Evolutionary conservation across 2,888 invertebrate species (phyloP).

Genomic region (Tetragonisca angustula): DNA sequence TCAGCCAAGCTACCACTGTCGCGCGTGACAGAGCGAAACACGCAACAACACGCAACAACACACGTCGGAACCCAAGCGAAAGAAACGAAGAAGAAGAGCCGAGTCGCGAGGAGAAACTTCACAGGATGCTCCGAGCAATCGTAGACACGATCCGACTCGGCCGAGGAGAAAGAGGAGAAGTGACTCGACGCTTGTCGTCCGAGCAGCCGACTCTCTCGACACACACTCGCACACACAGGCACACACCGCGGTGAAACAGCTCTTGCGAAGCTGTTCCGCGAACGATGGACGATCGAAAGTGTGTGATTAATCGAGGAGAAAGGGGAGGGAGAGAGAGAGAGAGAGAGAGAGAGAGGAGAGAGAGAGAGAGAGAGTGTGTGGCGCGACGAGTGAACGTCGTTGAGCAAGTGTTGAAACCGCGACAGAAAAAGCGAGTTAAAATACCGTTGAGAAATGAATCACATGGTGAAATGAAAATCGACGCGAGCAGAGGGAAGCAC

Average conservation of each 20-base stretch:
- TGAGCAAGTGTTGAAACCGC: neutral
- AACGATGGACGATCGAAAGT: constrained; percentile 47
- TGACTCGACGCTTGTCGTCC: constrained; percentile 21
- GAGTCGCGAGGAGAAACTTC: neutral
- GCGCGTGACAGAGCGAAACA: constrained; percentile 1
- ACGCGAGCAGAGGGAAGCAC: constrained; percentile 34
- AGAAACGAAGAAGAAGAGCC: neutral
- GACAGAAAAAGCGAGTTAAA: constrained; percentile 2
- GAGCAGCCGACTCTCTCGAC: constrained; percentile 9
- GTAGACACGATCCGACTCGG: neutral
- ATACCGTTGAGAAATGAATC: neutral
- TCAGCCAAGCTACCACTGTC: constrained; percentile 40
- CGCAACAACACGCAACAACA: neutral
- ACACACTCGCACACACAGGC: no score
- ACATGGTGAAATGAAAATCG: constrained; percentile 37
- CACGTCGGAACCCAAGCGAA: neutral
- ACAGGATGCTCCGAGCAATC: neutral
- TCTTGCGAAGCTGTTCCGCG: neutral
- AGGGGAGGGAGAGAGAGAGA: neutral
- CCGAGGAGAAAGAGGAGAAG: neutral
- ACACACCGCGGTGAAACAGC: neutral
- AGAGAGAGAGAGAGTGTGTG: neutral
- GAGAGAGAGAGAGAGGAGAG: neutral
- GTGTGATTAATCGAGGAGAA: constrained; percentile 18
- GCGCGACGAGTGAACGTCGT: constrained; percentile 1